phyloP scores from a whole-genome alignment of 2,113 vertebrate species.

The Notiomystis cincta region DNA sequence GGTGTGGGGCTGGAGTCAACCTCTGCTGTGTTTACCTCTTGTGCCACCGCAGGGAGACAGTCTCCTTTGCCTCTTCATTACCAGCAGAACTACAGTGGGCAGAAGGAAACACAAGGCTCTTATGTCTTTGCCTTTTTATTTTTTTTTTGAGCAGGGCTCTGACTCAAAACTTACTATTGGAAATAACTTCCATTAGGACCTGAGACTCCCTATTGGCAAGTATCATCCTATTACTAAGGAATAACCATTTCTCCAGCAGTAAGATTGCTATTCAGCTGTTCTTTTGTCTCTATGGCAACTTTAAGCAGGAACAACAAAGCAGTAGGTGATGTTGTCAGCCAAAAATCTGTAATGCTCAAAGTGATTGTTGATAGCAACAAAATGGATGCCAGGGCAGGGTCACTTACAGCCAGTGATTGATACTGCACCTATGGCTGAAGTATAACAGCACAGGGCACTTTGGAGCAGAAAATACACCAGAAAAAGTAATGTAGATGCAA shows the following conservation, averaged over 20 bases:
- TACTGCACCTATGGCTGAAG: neutral
- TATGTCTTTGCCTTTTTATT: neutral
- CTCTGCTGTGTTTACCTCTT: neutral
- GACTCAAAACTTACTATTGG: neutral
- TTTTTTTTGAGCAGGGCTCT: neutral
- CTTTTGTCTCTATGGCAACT: constrained; percentile 68
- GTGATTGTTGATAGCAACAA: constrained; percentile 52
- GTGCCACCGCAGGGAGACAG: neutral
- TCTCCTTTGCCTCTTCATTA: neutral
- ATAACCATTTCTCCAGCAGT: constrained; percentile 19
- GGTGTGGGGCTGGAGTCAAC: neutral
- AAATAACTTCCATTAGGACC: neutral
- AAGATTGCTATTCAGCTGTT: constrained; percentile 48
- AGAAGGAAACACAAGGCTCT: neutral
- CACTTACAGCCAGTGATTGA: constrained; percentile 39
- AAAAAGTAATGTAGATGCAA: constrained; percentile 30
- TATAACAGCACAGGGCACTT: constrained; percentile 37
- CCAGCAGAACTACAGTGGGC: neutral
- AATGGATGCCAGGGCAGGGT: constrained; percentile 45
- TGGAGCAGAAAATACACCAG: constrained; percentile 45
- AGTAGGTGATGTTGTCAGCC: constrained; percentile 55
- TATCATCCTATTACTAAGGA: neutral
- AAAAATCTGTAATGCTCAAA: constrained; percentile 44
- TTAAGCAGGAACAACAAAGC: constrained; percentile 58
- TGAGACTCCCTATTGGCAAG: neutral